Percentiles rank a stretch among this genome's conserved stretches.
phyloP scores from a whole-genome alignment of 1,140 invertebrate species.

The Drosophila aff. region DNA sequence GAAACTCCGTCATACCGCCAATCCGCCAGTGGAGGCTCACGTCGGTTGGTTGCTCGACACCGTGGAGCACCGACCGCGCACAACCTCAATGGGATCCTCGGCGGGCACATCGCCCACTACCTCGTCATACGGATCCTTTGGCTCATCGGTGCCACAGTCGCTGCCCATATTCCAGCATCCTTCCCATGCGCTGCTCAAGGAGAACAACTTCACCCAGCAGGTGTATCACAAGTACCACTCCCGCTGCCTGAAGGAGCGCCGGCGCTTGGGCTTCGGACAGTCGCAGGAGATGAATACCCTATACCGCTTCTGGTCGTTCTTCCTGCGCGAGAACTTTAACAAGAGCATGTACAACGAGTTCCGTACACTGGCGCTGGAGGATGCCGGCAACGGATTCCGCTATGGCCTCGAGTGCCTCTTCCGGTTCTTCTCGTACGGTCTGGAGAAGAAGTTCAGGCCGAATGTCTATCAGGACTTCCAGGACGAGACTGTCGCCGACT shows the following conservation, averaged over 20 bases:
- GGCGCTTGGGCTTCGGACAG: conserved; percentile 95
- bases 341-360: conserved; percentile 99
- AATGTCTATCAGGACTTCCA: conserved; percentile 98
- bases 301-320: conserved; percentile 99
- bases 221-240: conserved; percentile 98
- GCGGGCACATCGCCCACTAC: conserved; percentile 91
- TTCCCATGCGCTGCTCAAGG: conserved; percentile 96
- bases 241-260: conserved; percentile 96
- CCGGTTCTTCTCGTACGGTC: conserved; percentile 99
- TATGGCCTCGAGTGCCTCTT: conserved; percentile 98
- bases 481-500: conserved; percentile 96
- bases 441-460: conserved; percentile 97
- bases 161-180: conserved; percentile 98
- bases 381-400: conserved; percentile 95
- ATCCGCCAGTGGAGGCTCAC: conserved; percentile 97
- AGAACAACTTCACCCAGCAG: conserved; percentile 99
- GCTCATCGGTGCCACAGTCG: conserved; percentile 91
- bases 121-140: conserved; percentile 91
- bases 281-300: conserved; percentile 99
- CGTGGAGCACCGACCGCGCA: conserved; percentile 91
- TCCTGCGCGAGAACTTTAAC: conserved; percentile 99
- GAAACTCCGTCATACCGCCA: conserved; percentile 96
- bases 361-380: conserved; percentile 93
- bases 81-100: conserved; percentile 91
- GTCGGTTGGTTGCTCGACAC: conserved; percentile 99